Conservation (phyloP, 2,113 vertebrate species). For the Notarius quadriscutis region DNA sequence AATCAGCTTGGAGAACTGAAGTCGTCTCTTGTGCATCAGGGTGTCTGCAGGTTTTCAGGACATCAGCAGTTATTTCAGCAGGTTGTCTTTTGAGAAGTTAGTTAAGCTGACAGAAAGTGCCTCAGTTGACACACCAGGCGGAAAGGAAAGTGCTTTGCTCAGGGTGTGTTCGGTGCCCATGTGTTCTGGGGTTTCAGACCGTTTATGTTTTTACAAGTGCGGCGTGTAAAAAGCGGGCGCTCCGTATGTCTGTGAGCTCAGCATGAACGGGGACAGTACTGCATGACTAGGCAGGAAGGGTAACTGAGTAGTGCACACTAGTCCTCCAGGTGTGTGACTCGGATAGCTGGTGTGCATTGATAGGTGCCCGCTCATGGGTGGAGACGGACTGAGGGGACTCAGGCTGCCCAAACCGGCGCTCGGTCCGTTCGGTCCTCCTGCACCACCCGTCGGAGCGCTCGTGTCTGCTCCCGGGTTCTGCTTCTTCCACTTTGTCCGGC, state of each 20-base stretch:
- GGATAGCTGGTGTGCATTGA: slow-evolving; percentile 86
- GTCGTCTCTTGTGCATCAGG: not conserved
- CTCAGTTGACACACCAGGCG: not conserved
- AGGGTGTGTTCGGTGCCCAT: not conserved
- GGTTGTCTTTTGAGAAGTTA: not conserved
- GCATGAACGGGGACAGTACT: slow-evolving; percentile 92
- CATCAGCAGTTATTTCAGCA: not conserved
- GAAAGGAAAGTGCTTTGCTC: not conserved
- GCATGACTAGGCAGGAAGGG: slow-evolving; percentile 89
- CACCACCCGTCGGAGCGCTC: slow-evolving; percentile 80
- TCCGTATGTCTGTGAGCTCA: slow-evolving; percentile 93
- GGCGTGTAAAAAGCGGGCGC: slow-evolving; percentile 93
- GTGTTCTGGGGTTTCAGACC: no score
- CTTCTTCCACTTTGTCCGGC: slow-evolving; percentile 95
- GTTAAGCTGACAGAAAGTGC: slow-evolving; percentile 20
- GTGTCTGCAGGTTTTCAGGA: slow-evolving; percentile 3
- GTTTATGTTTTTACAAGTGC: slow-evolving; percentile 79
- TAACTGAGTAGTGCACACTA: slow-evolving; percentile 88
- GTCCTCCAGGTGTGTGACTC: slow-evolving; percentile 80
- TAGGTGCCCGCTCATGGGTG: slow-evolving; percentile 76
- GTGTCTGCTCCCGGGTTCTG: slow-evolving; percentile 93
- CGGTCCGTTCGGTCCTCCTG: slow-evolving; percentile 63
- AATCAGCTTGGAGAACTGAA: not conserved
- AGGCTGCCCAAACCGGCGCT: slow-evolving; percentile 69
- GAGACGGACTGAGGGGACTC: slow-evolving; percentile 80